These are phyloP conservation scores for Melanostigma gelatinosum DNA, from an alignment of 2,113 vertebrate genomes.

Conservation along the genomic window DNA sequence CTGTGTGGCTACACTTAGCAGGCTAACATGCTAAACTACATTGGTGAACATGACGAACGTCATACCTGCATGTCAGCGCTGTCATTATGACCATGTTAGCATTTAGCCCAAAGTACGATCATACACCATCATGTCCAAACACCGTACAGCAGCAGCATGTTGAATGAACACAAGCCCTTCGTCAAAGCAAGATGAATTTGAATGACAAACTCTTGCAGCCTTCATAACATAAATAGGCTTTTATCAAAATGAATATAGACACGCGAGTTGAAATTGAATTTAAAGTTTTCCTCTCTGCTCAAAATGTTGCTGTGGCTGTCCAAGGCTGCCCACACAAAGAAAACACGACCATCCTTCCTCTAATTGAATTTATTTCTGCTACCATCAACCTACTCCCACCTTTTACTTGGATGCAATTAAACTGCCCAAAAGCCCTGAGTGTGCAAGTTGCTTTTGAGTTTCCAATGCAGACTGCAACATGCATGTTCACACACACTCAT, in stretches of 20 bases:
- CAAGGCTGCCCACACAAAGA: background rate
- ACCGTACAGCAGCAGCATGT: too few species aligned
- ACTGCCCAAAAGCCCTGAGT: slow-evolving; percentile 6
- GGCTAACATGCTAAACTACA: background rate
- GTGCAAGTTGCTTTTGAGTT: background rate
- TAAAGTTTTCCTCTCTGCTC: background rate
- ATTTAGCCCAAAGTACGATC: background rate
- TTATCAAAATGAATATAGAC: background rate
- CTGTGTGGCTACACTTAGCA: background rate
- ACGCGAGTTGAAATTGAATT: background rate
- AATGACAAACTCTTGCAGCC: background rate
- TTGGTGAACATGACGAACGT: background rate
- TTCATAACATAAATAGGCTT: background rate
- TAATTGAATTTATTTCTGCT: slow-evolving; percentile 3
- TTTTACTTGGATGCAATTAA: background rate
- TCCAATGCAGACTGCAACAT: background rate
- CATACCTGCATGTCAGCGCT: background rate
- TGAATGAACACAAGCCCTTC: background rate
- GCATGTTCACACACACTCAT: background rate
- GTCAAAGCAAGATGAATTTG: background rate
- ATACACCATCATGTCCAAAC: too few species aligned
- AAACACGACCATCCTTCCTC: background rate
- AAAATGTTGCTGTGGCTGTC: background rate
- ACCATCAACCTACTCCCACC: background rate
- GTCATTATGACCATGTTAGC: background rate